These are phyloP conservation scores for Meiosimyza platycephala DNA, from an alignment of 2,888 invertebrate genomes.

Conservation along the genomic window DNA sequence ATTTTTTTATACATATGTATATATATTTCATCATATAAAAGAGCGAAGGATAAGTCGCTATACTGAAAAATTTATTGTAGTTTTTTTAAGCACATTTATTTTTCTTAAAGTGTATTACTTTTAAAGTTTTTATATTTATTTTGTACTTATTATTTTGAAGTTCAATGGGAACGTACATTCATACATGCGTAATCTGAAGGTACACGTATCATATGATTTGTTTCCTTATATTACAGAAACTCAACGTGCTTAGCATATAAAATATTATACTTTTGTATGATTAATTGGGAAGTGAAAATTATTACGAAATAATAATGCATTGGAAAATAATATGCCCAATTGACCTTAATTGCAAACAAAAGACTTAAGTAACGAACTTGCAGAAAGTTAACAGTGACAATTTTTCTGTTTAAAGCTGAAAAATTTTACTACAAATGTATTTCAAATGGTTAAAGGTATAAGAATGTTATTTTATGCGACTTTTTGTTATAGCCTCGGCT, in stretches of 20 bases:
- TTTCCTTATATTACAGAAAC: conserved; percentile 44
- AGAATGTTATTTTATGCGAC: too few relatives aligned
- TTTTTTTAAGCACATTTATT: not conserved
- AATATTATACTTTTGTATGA: conserved; percentile 45
- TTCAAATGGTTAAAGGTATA: too few relatives aligned
- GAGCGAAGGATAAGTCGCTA: not conserved
- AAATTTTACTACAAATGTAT: too few relatives aligned
- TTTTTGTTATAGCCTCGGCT: too few relatives aligned
- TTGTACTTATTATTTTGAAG: too few relatives aligned
- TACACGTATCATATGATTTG: conserved; percentile 13
- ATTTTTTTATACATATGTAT: not conserved
- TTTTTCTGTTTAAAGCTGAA: too few relatives aligned
- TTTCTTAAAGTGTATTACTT: not conserved
- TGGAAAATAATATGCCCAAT: not conserved
- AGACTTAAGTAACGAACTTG: conserved; percentile 5
- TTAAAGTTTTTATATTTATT: not conserved
- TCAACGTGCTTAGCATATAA: conserved; percentile 43
- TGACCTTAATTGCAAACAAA: conserved; percentile 21
- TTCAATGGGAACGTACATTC: not conserved
- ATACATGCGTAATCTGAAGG: not conserved
- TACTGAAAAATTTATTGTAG: too few relatives aligned
- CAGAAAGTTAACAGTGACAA: not conserved
- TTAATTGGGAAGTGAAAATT: conserved; percentile 53
- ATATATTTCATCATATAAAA: not conserved
- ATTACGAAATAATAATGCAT: conserved; percentile 33